Evolutionary conservation across 2,888 invertebrate genomes (phyloP), one percentile per base, ranked within the genome.

Genomic region (Poecilobothrus nobilitatus): DNA sequence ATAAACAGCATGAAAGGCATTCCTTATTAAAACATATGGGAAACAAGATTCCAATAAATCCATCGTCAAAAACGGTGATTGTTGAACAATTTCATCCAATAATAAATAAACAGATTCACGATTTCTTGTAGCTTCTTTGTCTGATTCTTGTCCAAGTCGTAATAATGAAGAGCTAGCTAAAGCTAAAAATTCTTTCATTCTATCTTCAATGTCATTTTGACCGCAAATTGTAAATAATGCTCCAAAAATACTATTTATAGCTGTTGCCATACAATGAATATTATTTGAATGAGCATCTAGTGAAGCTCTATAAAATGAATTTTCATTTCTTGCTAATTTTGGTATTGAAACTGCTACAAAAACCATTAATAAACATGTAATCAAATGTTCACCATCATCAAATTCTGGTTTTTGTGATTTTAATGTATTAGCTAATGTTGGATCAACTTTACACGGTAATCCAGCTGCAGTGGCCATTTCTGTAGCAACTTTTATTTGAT

Each of bases 391-490:
- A 74, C 97, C 96, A 73, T 95, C 94, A 73, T 93, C 93, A 5
- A 88, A 84, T 76, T 95, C 95, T 34, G 88, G 84, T 81, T 96
- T 97, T 78, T 97, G 95, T 71, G 91, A 89, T 74, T 94, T 89
- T 10, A 99, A 82, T 0, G 97, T 95, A 61, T 91, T 89, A 8
- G 97, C 94, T 67, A 99, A 84, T 0, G 95, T 94, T 0, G 98
- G 96, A 81, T 99, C 99, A 1, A 99, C 95, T 82, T 94, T 93
- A 79, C 97, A 96, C 0, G 89, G 85, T 70, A 97, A 84, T 1
- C 99, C 99, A 20, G 97, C 96, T 0, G 98, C 95, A 0, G 97
- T 94, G 3, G 97, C 95, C 95, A 99, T 95, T 82, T 99, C 99
- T 71, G 92, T 94, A 69, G 98, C 95, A 53, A 95, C 89, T 80